Conservation (phyloP, 2,113 vertebrate genomes). For the Prunella fulvescens region DNA sequence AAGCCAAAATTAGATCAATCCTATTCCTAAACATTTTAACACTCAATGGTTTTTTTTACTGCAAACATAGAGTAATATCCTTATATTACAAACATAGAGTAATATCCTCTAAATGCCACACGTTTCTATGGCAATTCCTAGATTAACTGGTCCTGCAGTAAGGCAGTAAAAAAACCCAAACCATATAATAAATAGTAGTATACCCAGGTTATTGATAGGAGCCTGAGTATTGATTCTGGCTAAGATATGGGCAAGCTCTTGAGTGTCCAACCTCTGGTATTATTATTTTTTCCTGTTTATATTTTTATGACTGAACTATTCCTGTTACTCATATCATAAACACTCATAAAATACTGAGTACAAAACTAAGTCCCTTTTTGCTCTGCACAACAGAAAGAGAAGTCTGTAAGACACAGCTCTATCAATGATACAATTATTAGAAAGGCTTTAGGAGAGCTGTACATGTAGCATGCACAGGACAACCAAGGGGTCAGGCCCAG, state of each 20-base stretch:
- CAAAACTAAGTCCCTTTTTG: background rate
- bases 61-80: background rate
- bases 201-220: background rate
- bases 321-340: background rate
- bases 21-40: background rate
- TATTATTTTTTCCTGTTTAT: background rate
- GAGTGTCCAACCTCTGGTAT: background rate
- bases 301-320: background rate
- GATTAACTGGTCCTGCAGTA: background rate
- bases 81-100: background rate
- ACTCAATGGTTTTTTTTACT: background rate
- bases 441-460: background rate
- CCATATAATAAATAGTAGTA: background rate
- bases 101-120: background rate
- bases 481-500: background rate
- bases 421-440: background rate
- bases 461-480: fast-evolving
- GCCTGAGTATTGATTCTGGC: background rate
- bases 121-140: conserved; percentile 5
- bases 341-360: background rate
- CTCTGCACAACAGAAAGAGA: background rate
- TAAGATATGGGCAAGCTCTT: background rate
- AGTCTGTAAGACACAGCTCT: background rate
- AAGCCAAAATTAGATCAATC: background rate
- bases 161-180: background rate